Percentiles rank a stretch among this genome's conserved stretches.
phyloP scores from a whole-genome alignment of 1,140 invertebrate genomes.

The Drosophila equinoxialis region DNA sequence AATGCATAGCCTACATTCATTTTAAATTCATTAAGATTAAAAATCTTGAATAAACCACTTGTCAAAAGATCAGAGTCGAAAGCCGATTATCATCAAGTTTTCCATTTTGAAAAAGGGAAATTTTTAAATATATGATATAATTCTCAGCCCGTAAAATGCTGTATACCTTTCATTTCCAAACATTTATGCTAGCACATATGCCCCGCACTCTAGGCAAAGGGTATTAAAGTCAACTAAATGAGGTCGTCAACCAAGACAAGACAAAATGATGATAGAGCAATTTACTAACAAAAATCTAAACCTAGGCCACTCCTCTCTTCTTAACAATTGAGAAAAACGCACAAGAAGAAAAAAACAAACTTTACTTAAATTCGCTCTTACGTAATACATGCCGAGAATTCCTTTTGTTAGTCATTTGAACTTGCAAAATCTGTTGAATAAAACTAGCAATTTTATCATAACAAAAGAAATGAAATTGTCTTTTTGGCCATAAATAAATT shows the following conservation, averaged over 20 bases:
- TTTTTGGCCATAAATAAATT: background rate
- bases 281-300: background rate
- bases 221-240: conserved; percentile 5
- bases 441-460: conserved; percentile 1
- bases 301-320: conserved; percentile 14
- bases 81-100: too few species aligned
- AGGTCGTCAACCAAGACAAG: conserved; percentile 1
- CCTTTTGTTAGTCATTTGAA: conserved; percentile 7
- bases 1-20: too few species aligned
- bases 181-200: background rate
- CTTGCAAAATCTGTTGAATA: background rate
- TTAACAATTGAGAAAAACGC: background rate
- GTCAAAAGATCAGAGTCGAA: too few species aligned
- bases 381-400: conserved; percentile 7
- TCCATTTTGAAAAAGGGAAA: too few species aligned
- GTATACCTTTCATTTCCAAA: too few species aligned
- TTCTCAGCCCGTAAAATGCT: too few species aligned
- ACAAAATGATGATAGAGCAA: conserved; percentile 18
- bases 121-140: too few species aligned
- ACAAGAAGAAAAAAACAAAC: background rate
- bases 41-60: too few species aligned
- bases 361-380: background rate
- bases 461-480: background rate
- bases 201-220: background rate
- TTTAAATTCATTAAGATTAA: too few species aligned